Conservation (phyloP, 2,888 invertebrate genomes). For the Thera britannica region DNA sequence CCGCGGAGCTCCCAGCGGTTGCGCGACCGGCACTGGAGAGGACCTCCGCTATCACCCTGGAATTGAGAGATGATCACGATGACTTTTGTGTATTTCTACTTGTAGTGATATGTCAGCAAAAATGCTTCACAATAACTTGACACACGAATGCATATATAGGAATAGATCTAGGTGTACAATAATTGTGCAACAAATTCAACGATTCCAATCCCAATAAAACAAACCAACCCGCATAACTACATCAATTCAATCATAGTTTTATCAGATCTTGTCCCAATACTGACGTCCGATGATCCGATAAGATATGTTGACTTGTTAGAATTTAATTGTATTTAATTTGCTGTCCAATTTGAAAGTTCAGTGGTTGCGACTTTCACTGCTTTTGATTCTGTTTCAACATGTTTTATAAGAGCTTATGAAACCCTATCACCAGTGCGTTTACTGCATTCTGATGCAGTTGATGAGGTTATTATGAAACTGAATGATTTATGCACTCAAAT, state of each 20-base stretch:
- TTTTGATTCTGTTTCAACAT: slow-evolving; percentile 30
- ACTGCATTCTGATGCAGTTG: too few species aligned
- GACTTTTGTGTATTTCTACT: too few species aligned
- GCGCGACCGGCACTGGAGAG: slow-evolving; percentile 92
- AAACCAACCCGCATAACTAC: slow-evolving; percentile 43
- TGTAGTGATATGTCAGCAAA: too few species aligned
- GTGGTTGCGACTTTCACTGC: slow-evolving; percentile 42
- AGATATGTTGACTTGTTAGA: slow-evolving; percentile 52
- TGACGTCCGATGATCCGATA: slow-evolving; percentile 37
- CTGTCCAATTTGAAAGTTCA: slow-evolving; percentile 45
- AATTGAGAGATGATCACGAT: slow-evolving; percentile 30
- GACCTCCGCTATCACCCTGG: slow-evolving; percentile 96
- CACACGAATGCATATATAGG: too few species aligned
- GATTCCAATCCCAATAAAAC: slow-evolving; percentile 39
- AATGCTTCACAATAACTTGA: too few species aligned
- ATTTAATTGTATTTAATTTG: slow-evolving; percentile 51
- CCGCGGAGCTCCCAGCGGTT: slow-evolving; percentile 95
- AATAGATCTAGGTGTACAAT: too few species aligned
- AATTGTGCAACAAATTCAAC: slow-evolving; percentile 28
- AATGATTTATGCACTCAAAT: too few species aligned
- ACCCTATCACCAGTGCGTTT: neutral
- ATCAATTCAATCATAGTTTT: slow-evolving; percentile 48
- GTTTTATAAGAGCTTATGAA: slow-evolving; percentile 28
- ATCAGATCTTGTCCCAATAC: slow-evolving; percentile 46
- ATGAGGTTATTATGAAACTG: too few species aligned